Base-by-base conservation (phyloP, 1,140 invertebrate genomes). In the Phortica variegata region DNA sequence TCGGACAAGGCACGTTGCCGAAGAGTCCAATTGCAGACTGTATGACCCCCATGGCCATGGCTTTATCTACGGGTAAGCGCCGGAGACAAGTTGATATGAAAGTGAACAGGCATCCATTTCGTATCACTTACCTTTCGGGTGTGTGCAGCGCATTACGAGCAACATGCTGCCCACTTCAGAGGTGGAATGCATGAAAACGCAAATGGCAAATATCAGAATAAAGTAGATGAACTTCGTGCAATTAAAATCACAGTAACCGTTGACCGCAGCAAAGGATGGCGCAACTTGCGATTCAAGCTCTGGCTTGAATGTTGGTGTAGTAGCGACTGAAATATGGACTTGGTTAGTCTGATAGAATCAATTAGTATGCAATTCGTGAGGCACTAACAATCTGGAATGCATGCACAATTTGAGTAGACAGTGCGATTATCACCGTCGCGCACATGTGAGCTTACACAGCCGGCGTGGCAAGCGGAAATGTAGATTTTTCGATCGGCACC, bases 21-120 rank as follows among this genome's bases (percentile, higher is more conserved):
- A 95, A 93, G 52, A 95, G 80, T 31, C 91, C 91, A 57, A 94
- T 94, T 40, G 92, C 91, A 78, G 93, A 94, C 70, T 93, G 90
- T 75, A 95, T 93, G 48, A 95, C 84, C 12, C 92, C 93, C 62
- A 95, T 83, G 41, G 93, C 93, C 91, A 95, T 93, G 26, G 91
- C 91, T 77, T 95, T 95, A 75, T 95, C 92, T 78, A 9, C 1
- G 4, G 20, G 45, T 15, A 1, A 39, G 2, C n/a, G 15, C 18
- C 3, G 23, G 44, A 40, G 16, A 38, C 43, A 26, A 3, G 9
- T 39, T 5, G 2, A 33, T 10, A 2, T 3, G 18, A 40, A 34
- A 8, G 2, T 0, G n/a, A n/a, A n/a, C n/a, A n/a, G n/a, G n/a
- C n/a, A n/a, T n/a, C n/a, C 29, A 3, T 45, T 26, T 34, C 19